These are phyloP conservation scores for Cheilosia scutellata DNA, from an alignment of 2,888 invertebrate genomes.

Conservation along the genomic window DNA sequence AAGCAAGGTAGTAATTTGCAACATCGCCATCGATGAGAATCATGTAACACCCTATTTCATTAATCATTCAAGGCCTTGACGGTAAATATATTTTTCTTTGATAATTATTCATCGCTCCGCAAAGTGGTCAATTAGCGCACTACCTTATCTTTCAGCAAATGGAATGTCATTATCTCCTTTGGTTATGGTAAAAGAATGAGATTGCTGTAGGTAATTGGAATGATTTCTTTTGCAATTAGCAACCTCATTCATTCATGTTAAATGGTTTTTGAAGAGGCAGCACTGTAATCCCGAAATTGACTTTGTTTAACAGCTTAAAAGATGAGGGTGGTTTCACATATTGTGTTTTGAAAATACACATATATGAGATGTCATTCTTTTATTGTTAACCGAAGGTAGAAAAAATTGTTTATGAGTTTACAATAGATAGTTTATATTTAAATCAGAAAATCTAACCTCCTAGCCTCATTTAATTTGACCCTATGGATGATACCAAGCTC, in stretches of 20 bases:
- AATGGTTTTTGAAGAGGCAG: neutral
- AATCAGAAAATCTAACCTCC: no score
- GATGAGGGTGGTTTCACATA: neutral
- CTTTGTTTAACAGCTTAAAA: neutral
- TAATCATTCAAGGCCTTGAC: conserved; percentile 14
- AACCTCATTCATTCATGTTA: conserved; percentile 22
- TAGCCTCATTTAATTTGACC: no score
- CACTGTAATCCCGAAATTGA: neutral
- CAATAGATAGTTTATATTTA: no score
- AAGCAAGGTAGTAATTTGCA: neutral
- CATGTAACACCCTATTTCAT: neutral
- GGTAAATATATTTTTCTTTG: conserved; percentile 4
- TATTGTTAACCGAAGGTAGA: no score
- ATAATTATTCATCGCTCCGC: conserved; percentile 33
- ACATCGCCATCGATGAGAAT: conserved; percentile 16
- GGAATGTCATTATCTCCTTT: conserved; percentile 33
- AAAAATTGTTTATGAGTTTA: no score
- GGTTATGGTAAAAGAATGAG: conserved; percentile 25
- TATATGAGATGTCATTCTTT: no score
- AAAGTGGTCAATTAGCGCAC: conserved; percentile 47
- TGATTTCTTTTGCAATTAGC: conserved; percentile 27
- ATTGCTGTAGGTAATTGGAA: conserved; percentile 2
- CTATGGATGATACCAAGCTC: no score
- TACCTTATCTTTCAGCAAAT: conserved; percentile 32
- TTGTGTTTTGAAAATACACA: neutral